Base-by-base conservation (phyloP, 2,888 invertebrate genomes). In the Cyrtodaria siliqua region DNA sequence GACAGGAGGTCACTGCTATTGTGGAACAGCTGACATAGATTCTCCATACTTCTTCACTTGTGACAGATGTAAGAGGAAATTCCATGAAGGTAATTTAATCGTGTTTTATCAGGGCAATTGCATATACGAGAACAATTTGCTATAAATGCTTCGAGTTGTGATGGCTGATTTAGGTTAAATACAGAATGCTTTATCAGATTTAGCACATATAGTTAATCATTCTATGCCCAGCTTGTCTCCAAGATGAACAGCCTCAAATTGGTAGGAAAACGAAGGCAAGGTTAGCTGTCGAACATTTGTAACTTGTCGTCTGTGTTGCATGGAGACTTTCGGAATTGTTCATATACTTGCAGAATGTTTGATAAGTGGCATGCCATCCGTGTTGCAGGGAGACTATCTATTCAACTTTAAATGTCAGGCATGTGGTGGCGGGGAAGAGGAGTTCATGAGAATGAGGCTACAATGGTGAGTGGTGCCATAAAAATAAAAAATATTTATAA, bases 341-440 rank as follows among this genome's bases (percentile, higher is more conserved):
- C n/a, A n/a, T n/a, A n/a, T n/a, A n/a, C n/a, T n/a, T n/a, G n/a
- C 84, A 90, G 91, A 82, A 29, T 92, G 92, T 84, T 77, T 92
- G 62, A 84, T 87, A 56, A 82, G 83, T 9, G 85, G 87, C 0
- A 81, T 82, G 44, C 89, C 88, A 3, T 89, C 90, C 6, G 70
- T 85, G 16, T 77, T 92, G 16, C 77, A 83, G 4, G 91, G 89
- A 38, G 91, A 92, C 63, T 85, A 87, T 24, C 87, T 91, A 75
- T 92, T 88, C 69, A 66, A 81, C 27, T 87, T 91, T 40, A 86
- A 78, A 38, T 91, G 91, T 78, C 60, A 74, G 9, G 73, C 80
- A 12, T 92, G 91, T 83, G 84, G 81, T n/a, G 83, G 79, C 49
- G 83, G 81, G 16, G 80, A 85, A 59, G 90, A 90, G 59, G 86